phyloP scores from a whole-genome alignment of 2,797 vertebrate genomes.

The Lophotriccus pileatus region DNA sequence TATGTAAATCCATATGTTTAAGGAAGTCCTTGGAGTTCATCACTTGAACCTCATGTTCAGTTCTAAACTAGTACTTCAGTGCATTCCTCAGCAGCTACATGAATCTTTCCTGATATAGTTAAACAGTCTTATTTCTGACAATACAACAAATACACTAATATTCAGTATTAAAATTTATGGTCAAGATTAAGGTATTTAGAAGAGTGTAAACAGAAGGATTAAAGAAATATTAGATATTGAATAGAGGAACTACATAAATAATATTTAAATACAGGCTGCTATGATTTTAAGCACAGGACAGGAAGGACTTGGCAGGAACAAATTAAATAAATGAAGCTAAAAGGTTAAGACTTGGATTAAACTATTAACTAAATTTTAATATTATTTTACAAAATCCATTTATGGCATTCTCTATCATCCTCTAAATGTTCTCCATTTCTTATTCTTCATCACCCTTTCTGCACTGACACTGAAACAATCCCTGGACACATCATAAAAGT shows the following conservation, averaged over 20 bases:
- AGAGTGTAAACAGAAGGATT: not conserved
- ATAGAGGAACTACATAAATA: not conserved
- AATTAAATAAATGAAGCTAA: not conserved
- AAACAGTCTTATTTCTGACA: not conserved
- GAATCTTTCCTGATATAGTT: not conserved
- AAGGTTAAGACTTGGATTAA: slow-evolving; percentile 12
- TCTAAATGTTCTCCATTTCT: not conserved
- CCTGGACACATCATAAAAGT: slow-evolving; percentile 37
- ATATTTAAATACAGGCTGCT: not conserved
- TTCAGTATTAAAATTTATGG: not conserved
- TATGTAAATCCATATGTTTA: not conserved
- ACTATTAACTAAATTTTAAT: not conserved
- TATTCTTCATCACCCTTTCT: not conserved
- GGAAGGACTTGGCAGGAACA: not conserved
- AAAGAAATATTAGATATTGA: not conserved
- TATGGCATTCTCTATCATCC: not conserved
- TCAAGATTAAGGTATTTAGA: slow-evolving; percentile 20
- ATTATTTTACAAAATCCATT: not conserved
- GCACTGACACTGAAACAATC: slow-evolving; percentile 17
- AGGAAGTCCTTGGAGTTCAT: not conserved
- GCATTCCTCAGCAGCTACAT: not conserved
- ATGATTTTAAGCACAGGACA: not conserved
- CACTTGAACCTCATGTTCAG: not conserved
- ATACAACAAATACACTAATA: not conserved
- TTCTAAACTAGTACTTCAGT: not conserved